Evolutionary conservation across 35 echinoderm and acorn worm species (phyloP).

Genomic region (Nesometra sesokonis): DNA sequence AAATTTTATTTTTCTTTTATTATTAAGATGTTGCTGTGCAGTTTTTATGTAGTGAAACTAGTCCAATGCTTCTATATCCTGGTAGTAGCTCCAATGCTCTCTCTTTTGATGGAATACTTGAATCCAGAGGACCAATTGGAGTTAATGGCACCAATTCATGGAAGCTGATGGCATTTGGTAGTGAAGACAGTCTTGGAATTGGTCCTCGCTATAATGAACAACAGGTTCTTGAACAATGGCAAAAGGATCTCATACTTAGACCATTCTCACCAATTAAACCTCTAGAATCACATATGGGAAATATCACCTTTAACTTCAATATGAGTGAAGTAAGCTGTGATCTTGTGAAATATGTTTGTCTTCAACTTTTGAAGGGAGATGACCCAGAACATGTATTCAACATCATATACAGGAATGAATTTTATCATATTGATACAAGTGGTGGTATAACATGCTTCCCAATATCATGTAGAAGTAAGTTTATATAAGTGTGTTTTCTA

Average conservation of each 20-base stretch:
- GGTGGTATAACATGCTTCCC: not conserved
- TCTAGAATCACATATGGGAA: not conserved
- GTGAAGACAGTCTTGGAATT: not conserved
- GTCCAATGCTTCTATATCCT: not conserved
- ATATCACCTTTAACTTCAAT: not conserved
- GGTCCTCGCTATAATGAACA: not conserved
- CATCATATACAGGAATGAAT: not conserved
- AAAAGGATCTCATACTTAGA: not conserved
- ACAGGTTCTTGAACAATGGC: not conserved
- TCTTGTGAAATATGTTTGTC: not conserved
- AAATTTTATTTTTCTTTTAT: not conserved
- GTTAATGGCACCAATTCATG: not conserved
- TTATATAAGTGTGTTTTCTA: not conserved
- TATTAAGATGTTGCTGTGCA: not conserved
- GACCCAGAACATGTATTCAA: not conserved
- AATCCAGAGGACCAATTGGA: not conserved
- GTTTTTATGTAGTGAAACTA: not conserved
- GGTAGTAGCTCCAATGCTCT: not conserved
- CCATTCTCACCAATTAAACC: not conserved
- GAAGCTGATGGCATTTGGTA: not conserved
- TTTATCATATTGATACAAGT: not conserved
- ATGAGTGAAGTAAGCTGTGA: not conserved
- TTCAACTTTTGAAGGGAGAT: not conserved
- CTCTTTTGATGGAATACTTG: not conserved
- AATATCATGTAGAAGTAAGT: not conserved